phyloP scores from a whole-genome alignment of 2,113 vertebrate genomes.

The Geothlypis trichas region DNA sequence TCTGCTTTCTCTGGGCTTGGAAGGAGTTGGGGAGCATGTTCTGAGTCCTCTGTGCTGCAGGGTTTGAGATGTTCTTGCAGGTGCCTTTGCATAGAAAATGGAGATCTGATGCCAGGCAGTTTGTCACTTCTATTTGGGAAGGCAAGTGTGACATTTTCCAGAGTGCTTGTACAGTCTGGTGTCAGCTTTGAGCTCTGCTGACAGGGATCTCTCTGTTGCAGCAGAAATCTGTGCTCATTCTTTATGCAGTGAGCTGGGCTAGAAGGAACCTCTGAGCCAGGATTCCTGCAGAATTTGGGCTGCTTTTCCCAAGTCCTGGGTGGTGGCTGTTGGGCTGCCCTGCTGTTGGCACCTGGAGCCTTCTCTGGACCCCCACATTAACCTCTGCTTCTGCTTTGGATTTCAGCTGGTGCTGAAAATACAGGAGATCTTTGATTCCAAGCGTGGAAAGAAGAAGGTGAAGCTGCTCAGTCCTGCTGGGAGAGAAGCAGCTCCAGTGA shows the following conservation, averaged over 20 bases:
- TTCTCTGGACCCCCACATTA: background rate
- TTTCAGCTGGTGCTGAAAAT: constrained; percentile 90
- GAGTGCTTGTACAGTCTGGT: background rate
- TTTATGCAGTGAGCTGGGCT: background rate
- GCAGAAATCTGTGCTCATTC: background rate
- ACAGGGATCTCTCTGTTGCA: background rate
- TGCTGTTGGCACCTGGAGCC: background rate
- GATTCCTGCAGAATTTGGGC: background rate
- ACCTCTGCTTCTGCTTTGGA: constrained; percentile 47
- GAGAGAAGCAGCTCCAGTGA: constrained; percentile 69
- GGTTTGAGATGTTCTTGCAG: background rate
- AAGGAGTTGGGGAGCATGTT: background rate
- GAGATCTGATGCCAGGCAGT: background rate
- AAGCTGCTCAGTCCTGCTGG: constrained; percentile 79
- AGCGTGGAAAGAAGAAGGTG: constrained; percentile 89
- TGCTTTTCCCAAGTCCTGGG: background rate
- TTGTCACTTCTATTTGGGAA: background rate
- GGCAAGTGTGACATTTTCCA: background rate
- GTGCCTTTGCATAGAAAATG: background rate
- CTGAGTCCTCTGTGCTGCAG: background rate
- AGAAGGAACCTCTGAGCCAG: background rate
- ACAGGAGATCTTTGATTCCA: constrained; percentile 92
- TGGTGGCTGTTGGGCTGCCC: background rate
- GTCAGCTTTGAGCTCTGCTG: background rate
- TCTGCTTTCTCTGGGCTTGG: background rate